These are phyloP conservation scores for Phyllostomus discolor DNA, from an alignment of 2,113 vertebrate genomes.

Conservation along the genomic window DNA sequence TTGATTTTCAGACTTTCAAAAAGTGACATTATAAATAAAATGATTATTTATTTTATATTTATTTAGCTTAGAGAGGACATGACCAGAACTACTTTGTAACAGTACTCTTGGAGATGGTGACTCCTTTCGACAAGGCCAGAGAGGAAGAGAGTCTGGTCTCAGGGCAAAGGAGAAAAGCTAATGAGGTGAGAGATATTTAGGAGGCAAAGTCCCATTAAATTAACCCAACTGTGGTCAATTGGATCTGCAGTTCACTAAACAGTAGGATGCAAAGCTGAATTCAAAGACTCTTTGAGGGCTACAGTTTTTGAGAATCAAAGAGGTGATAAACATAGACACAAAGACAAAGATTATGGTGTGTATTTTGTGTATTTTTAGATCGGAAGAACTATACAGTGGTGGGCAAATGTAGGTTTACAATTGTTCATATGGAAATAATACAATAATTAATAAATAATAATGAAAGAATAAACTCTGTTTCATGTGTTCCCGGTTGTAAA, in stretches of 20 bases:
- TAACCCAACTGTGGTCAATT: neutral
- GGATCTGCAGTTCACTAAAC: neutral
- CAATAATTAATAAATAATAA: no score
- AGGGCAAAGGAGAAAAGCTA: neutral
- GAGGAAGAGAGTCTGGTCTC: neutral
- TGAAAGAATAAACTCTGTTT: no score
- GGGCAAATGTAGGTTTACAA: no score
- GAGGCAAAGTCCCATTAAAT: neutral
- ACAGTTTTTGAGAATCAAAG: neutral
- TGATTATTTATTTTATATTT: neutral
- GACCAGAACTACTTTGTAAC: neutral
- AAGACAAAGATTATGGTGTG: neutral
- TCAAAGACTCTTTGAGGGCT: neutral
- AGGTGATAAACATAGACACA: neutral
- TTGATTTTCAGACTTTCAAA: neutral
- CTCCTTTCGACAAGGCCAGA: neutral
- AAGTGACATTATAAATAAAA: neutral
- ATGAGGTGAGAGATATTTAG: neutral
- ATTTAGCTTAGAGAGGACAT: neutral
- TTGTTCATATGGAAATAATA: no score
- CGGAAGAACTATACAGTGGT: neutral
- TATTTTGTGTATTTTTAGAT: neutral
- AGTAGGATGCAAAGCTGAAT: neutral
- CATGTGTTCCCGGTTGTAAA: no score
- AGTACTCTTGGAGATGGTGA: neutral